Evolutionary conservation across 2,113 vertebrate genomes (phyloP).

Genomic region (Malurus alboscapulatus): DNA sequence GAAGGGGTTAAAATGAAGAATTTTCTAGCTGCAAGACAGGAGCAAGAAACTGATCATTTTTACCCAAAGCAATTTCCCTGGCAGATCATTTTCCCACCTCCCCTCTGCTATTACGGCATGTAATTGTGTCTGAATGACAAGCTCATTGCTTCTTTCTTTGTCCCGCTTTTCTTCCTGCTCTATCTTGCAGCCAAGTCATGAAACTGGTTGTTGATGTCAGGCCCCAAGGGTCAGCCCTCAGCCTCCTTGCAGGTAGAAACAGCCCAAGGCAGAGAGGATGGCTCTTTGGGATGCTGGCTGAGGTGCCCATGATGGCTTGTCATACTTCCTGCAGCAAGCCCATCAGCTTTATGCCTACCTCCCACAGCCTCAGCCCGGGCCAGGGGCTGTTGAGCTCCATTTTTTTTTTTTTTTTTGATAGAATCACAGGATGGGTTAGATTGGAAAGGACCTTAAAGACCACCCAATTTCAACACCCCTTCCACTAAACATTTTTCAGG

Average conservation of each 20-base stretch:
- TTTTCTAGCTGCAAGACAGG: background rate
- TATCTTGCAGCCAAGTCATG: background rate
- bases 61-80: constrained; percentile 51
- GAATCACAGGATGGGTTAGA: background rate
- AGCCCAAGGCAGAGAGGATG: fast-evolving
- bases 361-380: background rate
- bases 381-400: background rate
- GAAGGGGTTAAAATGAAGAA: constrained; percentile 21
- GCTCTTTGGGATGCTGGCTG: no score
- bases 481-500: fast-evolving
- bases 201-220: background rate
- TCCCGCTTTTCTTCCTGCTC: background rate
- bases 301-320: fast-evolving
- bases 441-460: background rate
- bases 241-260: background rate
- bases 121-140: constrained; percentile 32
- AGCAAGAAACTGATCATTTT: constrained; percentile 27
- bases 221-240: background rate
- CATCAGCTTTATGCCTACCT: background rate
- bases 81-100: constrained; percentile 40
- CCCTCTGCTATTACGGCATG: background rate
- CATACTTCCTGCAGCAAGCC: background rate
- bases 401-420: no score
- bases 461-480: no score
- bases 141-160: background rate